Conservation (phyloP, 2,113 vertebrate species). For the Chauna torquata region DNA sequence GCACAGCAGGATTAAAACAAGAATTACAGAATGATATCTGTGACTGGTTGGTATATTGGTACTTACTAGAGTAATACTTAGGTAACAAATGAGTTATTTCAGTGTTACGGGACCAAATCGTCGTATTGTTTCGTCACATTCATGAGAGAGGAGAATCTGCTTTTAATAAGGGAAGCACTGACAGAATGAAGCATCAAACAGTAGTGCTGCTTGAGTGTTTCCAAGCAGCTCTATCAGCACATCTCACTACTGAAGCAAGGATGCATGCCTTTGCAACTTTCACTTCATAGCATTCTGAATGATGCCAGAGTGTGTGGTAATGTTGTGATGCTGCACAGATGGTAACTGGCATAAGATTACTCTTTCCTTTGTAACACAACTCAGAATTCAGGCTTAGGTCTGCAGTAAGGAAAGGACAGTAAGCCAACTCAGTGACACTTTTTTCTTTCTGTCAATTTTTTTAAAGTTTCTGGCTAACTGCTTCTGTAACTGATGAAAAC, state of each 20-base stretch:
- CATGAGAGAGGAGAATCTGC: background rate
- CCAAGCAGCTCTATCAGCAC: background rate
- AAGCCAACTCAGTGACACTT: background rate
- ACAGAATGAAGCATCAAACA: background rate
- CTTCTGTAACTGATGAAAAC: background rate
- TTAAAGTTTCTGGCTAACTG: background rate
- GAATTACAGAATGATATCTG: background rate
- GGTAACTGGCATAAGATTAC: background rate
- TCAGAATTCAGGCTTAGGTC: background rate
- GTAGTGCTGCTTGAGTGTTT: background rate
- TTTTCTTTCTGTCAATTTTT: background rate
- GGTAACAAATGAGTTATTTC: conserved; percentile 5
- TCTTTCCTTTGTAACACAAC: conserved; percentile 7
- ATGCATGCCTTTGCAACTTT: background rate
- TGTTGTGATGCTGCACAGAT: conserved; percentile 18
- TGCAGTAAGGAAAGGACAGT: background rate
- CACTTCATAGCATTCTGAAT: background rate
- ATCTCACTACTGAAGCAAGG: background rate
- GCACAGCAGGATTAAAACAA: conserved; percentile 5
- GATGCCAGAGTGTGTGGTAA: background rate
- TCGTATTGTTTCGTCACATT: background rate
- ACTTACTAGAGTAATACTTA: background rate
- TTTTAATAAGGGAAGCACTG: background rate
- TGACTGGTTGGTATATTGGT: background rate
- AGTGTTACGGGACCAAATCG: background rate